Percentiles rank a stretch among this genome's conserved stretches.
Evolutionary conservation across 2,888 invertebrate genomes (phyloP).

Genomic region (Microctonus hyperodae): DNA sequence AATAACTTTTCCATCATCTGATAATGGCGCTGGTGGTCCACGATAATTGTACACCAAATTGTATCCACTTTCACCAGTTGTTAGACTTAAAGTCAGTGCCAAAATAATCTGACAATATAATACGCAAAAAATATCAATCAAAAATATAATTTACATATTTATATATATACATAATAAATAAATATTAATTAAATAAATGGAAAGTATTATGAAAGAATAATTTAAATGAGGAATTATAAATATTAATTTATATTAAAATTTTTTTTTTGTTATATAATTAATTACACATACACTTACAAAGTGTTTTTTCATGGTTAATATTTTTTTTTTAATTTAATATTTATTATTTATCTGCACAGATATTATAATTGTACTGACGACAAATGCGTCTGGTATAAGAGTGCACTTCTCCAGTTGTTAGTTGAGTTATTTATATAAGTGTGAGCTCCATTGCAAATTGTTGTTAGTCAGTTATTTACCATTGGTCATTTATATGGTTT

Average conservation of each 20-base stretch:
- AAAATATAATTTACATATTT: neutral
- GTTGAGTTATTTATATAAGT: slow-evolving; percentile 47
- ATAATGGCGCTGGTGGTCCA: slow-evolving; percentile 51
- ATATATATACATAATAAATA: no score
- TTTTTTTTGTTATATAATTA: no score
- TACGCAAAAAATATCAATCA: no score
- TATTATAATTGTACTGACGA: slow-evolving; percentile 36
- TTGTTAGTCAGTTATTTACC: slow-evolving; percentile 17
- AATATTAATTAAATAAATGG: neutral
- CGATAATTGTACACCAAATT: slow-evolving; percentile 38
- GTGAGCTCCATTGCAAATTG: slow-evolving; percentile 17
- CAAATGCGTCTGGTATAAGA: slow-evolving; percentile 42
- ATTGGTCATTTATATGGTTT: slow-evolving; percentile 38
- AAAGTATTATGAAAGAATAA: neutral
- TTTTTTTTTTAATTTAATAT: neutral
- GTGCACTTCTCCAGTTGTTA: slow-evolving; percentile 41
- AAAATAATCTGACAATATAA: slow-evolving; percentile 16
- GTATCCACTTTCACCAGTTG: slow-evolving; percentile 24
- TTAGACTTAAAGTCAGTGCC: slow-evolving; percentile 18
- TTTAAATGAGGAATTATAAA: neutral
- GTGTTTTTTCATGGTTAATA: neutral
- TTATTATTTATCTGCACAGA: slow-evolving; percentile 29
- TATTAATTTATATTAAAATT: neutral
- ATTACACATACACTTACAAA: slow-evolving; percentile 19
- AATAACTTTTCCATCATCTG: slow-evolving; percentile 50